A percentile compares a stretch with the other conserved stretches of the same genome.
Conservation (phyloP, 2,797 vertebrate species). For the Pitangus sulphuratus region DNA sequence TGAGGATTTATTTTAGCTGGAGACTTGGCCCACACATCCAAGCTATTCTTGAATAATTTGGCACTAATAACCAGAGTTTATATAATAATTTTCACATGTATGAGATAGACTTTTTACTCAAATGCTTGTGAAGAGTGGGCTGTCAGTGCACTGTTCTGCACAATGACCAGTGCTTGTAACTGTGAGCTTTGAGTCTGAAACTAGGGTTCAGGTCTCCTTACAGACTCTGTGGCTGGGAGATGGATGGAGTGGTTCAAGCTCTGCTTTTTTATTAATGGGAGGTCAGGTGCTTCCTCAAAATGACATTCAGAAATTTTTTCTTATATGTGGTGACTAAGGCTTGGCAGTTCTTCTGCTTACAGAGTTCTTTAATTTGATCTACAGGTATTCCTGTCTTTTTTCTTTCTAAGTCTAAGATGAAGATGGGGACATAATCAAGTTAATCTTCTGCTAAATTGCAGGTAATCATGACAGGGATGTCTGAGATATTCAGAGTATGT, state of each 20-base stretch:
- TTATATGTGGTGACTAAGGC: not conserved
- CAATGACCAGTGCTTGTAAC: rapidly evolving
- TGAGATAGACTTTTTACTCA: not conserved
- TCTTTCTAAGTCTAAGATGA: not conserved
- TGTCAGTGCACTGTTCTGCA: not conserved
- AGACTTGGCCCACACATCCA: not conserved
- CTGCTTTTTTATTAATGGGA: not conserved
- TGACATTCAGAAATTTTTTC: not conserved
- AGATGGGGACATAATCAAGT: not conserved
- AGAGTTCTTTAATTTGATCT: not conserved
- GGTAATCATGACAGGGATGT: not conserved
- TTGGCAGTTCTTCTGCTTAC: not conserved
- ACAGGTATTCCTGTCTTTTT: not conserved
- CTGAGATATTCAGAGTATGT: not conserved
- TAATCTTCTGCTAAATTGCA: not conserved
- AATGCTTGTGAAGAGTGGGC: not conserved
- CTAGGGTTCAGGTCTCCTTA: not conserved
- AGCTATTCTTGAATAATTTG: not conserved
- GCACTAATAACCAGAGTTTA: not conserved
- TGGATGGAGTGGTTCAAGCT: not conserved
- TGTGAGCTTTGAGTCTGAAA: not conserved
- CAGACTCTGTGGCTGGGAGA: not conserved
- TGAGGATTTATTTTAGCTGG: not conserved
- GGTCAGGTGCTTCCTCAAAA: not conserved
- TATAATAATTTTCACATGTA: not conserved